Evolutionary conservation across 2,113 vertebrate genomes (phyloP).

Genomic region (Orcinus orca): DNA sequence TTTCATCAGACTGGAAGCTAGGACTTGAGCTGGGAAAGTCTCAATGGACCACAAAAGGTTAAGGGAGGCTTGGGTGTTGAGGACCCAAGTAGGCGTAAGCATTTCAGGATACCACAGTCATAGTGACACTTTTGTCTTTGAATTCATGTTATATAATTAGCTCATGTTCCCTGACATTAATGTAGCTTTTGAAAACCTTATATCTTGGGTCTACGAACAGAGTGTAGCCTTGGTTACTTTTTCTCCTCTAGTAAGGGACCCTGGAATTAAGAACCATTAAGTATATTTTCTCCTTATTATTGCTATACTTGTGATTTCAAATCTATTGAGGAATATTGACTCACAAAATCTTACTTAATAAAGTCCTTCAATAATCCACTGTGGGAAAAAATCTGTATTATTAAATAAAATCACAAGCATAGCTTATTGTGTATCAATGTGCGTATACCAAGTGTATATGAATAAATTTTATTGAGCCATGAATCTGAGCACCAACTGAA

Average conservation of each 20-base stretch:
- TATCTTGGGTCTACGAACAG: background rate
- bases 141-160: background rate
- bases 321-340: conserved; percentile 10
- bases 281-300: conserved; percentile 19
- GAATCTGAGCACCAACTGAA: conserved; percentile 70
- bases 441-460: conserved; percentile 57
- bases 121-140: background rate
- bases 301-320: conserved; percentile 57
- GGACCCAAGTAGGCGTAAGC: background rate
- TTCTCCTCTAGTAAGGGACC: background rate
- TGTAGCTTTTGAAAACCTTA: background rate
- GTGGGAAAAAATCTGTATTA: conserved; percentile 48
- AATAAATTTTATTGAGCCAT: conserved; percentile 77
- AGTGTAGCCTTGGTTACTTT: background rate
- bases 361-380: conserved; percentile 55
- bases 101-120: background rate
- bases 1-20: background rate
- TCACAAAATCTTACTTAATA: conserved; percentile 60
- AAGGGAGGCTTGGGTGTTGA: background rate
- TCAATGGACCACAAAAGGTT: background rate
- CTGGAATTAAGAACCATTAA: conserved; percentile 44
- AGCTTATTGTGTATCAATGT: conserved; percentile 56
- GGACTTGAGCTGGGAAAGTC: background rate
- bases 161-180: conserved; percentile 21
- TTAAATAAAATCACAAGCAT: conserved; percentile 64